These are phyloP conservation scores for Diorhabda elongata DNA, from an alignment of 1,140 invertebrate genomes.

Conservation along the genomic window DNA sequence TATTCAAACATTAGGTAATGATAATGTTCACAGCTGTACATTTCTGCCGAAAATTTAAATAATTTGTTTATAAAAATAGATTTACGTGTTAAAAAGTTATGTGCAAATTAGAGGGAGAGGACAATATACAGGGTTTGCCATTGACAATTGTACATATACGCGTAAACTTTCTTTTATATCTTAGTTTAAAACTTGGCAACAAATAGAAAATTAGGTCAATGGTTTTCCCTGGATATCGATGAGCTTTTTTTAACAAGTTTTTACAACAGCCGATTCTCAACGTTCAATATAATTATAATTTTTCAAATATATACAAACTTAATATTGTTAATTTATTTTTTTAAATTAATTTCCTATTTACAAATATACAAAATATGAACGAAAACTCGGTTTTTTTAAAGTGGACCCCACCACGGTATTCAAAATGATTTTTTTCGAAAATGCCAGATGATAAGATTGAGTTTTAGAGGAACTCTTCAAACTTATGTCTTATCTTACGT, in stretches of 20 bases:
- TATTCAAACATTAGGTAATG: not conserved
- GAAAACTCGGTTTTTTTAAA: conserved; percentile 13
- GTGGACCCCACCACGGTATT: conserved; percentile 7
- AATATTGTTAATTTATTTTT: conserved; percentile 10
- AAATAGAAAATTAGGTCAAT: not conserved
- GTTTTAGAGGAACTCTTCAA: not conserved
- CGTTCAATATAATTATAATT: conserved; percentile 20
- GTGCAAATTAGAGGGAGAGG: conserved; percentile 15
- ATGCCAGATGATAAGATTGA: not conserved
- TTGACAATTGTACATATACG: not conserved
- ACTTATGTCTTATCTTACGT: too few species aligned
- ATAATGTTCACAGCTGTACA: not conserved
- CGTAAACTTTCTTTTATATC: too few species aligned
- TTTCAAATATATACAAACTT: conserved; percentile 19
- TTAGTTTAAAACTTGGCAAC: not conserved
- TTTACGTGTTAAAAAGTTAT: conserved; percentile 6
- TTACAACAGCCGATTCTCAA: conserved; percentile 20
- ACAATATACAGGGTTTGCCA: not conserved
- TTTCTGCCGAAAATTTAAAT: conserved; percentile 8
- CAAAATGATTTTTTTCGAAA: conserved; percentile 2
- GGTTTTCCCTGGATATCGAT: not conserved
- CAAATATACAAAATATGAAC: conserved; percentile 15
- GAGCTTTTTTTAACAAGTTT: conserved; percentile 21
- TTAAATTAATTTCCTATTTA: conserved; percentile 19
- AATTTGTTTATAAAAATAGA: conserved; percentile 19